Base-by-base conservation (phyloP, 1,140 invertebrate genomes). In the Sycophila sp. region DNA sequence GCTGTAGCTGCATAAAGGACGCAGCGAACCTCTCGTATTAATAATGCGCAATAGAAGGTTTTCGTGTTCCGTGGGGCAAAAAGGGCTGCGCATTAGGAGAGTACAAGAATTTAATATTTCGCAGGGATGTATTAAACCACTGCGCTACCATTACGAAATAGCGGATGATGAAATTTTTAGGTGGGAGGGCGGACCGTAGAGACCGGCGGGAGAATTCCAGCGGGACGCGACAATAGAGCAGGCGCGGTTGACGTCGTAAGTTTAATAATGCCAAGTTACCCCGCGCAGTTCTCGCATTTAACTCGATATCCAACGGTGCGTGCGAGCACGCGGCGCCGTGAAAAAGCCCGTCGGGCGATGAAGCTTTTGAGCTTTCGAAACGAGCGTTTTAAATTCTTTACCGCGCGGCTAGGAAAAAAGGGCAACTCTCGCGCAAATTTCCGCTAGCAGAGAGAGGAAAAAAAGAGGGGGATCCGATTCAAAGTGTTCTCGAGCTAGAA, bases 221-320 rank as follows among this genome's bases (percentile, higher is more conserved):
- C 66, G 69, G 49, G 47, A 72, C 49, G 42, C 62, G 60, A 60
- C 26, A 63, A 56, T 24, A 42, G 34, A 60, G 32, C 42, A 36
- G 19, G 15, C 30, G 49, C 45, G 34, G 69, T 56, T 55, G 55
- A 63, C 72, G 76, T 77, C 73, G 76, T 73, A 73, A 62, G 71
- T 77, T 79, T 79, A 76, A 78, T 78, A 78, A 78, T 71, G 75
- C 68, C 63, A n/a, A 68, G 60, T 26, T 59, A 26, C 24, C 30
- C 19, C 49, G 6, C 17, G 8, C 19, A 15, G 6, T 34, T 36
- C 62, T 5, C 34, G 28, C 13, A 63, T 63, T 34, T 32, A 32
- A 49, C 19, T 58, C 55, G 55, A 38, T 58, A 36, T 34, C 17
- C 42, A 62, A 8, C 36, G 13, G 40, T 42, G 42, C 60, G 42